These are phyloP conservation scores for Saccopteryx bilineata DNA, from an alignment of 2,113 vertebrate genomes.

Conservation along the genomic window DNA sequence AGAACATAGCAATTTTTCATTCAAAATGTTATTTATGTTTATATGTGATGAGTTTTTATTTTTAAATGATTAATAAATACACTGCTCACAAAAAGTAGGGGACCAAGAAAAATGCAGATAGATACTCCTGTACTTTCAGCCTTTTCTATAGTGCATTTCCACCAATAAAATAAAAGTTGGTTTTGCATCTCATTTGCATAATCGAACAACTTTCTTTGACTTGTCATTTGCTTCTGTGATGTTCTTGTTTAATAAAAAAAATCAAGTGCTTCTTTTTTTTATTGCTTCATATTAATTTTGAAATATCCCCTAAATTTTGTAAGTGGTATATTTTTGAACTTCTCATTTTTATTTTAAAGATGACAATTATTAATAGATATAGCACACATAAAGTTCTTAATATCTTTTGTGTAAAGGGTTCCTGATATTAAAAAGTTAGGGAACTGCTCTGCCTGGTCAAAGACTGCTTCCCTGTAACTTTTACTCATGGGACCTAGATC, in stretches of 20 bases:
- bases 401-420: not conserved
- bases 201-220: no score
- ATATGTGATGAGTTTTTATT: not conserved
- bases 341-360: constrained; percentile 42
- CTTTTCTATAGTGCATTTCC: no score
- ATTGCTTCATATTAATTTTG: no score
- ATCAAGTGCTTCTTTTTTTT: no score
- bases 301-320: no score
- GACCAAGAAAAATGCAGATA: no score
- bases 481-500: not conserved
- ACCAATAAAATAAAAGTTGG: no score
- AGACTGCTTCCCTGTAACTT: not conserved
- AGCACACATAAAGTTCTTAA: not conserved
- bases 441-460: not conserved
- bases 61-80: not conserved
- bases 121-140: no score
- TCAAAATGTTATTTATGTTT: constrained; percentile 1
- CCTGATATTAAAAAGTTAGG: constrained; percentile 20
- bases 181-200: no score
- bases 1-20: constrained; percentile 23
- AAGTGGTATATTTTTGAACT: not conserved
- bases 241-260: no score
- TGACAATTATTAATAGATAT: not conserved
- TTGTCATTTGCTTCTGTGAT: no score
- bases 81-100: no score